Percentiles rank a stretch among this genome's conserved stretches.
These are phyloP conservation scores for Pseudanteris insignis DNA, from an alignment of 2,888 invertebrate genomes.

Conservation along the genomic window DNA sequence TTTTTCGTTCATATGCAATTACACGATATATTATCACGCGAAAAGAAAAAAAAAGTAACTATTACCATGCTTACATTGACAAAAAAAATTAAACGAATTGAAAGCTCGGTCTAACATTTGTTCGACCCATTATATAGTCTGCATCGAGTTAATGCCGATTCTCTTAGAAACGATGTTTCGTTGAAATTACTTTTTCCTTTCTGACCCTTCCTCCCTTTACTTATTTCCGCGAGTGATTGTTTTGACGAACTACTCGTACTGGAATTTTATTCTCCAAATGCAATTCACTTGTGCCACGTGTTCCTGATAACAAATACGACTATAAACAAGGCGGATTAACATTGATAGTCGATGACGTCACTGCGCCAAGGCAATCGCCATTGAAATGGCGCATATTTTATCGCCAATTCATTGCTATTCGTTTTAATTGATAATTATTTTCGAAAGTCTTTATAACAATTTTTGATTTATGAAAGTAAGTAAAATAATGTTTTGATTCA, in stretches of 20 bases:
- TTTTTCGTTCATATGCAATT: too few relatives aligned
- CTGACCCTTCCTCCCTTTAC: neutral
- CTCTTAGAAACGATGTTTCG: constrained; percentile 3
- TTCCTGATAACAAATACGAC: neutral
- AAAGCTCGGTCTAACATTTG: neutral
- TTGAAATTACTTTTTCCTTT: neutral
- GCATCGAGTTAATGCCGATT: constrained; percentile 3
- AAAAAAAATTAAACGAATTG: too few relatives aligned
- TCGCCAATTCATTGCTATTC: too few relatives aligned
- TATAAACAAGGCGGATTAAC: constrained; percentile 4
- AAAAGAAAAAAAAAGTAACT: too few relatives aligned
- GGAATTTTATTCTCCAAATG: constrained; percentile 1
- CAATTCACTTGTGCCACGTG: neutral
- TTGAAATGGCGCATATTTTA: too few relatives aligned
- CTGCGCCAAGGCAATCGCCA: too few relatives aligned
- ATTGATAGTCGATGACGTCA: constrained; percentile 1
- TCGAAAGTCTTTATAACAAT: too few relatives aligned
- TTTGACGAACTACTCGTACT: neutral
- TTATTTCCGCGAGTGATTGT: constrained; percentile 5
- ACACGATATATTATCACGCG: too few relatives aligned
- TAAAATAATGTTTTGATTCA: too few relatives aligned
- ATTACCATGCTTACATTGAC: too few relatives aligned
- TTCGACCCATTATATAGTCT: neutral
- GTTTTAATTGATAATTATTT: too few relatives aligned
- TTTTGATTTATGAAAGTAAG: too few relatives aligned